Evolutionary conservation across 2,888 invertebrate genomes (phyloP).

Genomic region (Merodon equestris): DNA sequence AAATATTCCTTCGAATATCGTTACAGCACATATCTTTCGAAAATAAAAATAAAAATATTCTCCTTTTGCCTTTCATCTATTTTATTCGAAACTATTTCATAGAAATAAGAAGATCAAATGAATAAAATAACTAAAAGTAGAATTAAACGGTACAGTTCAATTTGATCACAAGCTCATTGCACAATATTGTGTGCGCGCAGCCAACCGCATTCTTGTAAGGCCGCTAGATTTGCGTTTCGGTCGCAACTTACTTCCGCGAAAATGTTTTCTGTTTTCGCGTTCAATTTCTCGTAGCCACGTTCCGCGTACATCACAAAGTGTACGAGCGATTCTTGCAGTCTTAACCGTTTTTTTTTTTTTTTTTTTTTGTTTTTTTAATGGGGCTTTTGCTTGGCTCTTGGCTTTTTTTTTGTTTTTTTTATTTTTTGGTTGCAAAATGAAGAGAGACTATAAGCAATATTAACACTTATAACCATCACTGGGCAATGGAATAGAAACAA

Average conservation of each 20-base stretch:
- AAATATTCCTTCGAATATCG: too few relatives aligned
- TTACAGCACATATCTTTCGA: too few relatives aligned
- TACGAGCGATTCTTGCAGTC: slow-evolving; percentile 21
- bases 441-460: neutral
- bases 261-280: neutral
- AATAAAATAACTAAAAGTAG: too few relatives aligned
- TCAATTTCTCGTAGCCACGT: slow-evolving; percentile 26
- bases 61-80: neutral
- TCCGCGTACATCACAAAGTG: slow-evolving; percentile 23
- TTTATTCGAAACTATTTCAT: neutral
- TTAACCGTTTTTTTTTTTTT: slow-evolving; percentile 6
- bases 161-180: too few relatives aligned
- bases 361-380: neutral
- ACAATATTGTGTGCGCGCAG: neutral
- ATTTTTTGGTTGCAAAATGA: neutral
- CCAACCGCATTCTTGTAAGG: slow-evolving; percentile 7
- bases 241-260: slow-evolving; percentile 43
- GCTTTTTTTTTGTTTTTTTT: slow-evolving; percentile 15
- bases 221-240: slow-evolving; percentile 27
- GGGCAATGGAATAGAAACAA: slow-evolving; percentile 12
- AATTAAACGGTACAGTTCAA: too few relatives aligned
- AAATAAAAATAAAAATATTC: too few relatives aligned
- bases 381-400: too few relatives aligned
- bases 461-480: neutral
- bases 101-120: too few relatives aligned